Evolutionary conservation across 2,113 vertebrate species (phyloP).

Genomic region (Leptodactylus fuscus): DNA sequence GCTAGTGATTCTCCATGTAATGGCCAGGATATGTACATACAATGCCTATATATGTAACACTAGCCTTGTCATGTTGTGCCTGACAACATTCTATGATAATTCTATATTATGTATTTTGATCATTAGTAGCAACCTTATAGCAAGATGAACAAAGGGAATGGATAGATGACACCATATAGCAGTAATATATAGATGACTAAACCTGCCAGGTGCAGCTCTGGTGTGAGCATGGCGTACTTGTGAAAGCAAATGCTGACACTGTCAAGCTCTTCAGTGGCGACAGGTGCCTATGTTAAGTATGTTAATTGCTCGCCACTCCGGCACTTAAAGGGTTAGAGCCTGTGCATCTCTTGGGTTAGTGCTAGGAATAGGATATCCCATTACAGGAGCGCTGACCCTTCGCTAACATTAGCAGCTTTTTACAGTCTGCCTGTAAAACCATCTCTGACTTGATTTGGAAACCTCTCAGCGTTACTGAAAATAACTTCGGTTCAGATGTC

Average conservation of each 20-base stretch:
- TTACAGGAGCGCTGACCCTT: conserved; percentile 67
- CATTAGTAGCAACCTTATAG: neutral
- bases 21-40: neutral
- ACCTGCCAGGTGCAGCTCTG: conserved; percentile 33
- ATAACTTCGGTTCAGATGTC: conserved; percentile 50
- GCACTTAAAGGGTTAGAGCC: conserved; percentile 47
- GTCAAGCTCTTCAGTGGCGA: conserved; percentile 51
- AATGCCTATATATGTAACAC: neutral
- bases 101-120: neutral
- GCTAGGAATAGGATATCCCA: conserved; percentile 65
- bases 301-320: conserved; percentile 29
- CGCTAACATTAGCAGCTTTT: conserved; percentile 66
- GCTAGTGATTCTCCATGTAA: neutral
- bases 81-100: neutral
- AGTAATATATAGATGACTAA: conserved; percentile 34
- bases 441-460: conserved; percentile 56
- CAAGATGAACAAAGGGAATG: conserved; percentile 6
- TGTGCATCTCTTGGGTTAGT: conserved; percentile 65
- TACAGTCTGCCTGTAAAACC: conserved; percentile 58
- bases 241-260: conserved; percentile 60
- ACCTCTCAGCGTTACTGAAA: conserved; percentile 62
- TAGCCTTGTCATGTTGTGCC: neutral
- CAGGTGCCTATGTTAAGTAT: conserved; percentile 49
- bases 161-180: neutral
- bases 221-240: neutral